These are phyloP conservation scores for Holacanthus passer DNA, from an alignment of 2,113 vertebrate species.

Conservation along the genomic window DNA sequence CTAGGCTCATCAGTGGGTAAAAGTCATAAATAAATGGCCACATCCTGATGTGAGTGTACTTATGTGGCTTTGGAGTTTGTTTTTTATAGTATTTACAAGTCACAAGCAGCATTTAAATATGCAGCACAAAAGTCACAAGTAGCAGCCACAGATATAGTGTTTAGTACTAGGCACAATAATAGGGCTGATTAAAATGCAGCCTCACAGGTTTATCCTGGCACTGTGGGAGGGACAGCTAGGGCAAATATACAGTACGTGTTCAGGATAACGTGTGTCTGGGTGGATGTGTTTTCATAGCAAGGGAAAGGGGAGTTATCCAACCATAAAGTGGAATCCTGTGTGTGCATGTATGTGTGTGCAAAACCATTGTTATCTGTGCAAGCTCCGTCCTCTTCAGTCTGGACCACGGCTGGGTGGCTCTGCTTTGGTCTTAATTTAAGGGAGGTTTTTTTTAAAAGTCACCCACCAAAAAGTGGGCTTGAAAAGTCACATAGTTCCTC, in stretches of 20 bases:
- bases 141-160: constrained; percentile 73
- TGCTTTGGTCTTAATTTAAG: constrained; percentile 19
- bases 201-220: constrained; percentile 69
- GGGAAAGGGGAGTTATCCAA: constrained; percentile 44
- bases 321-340: constrained; percentile 63
- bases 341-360: not conserved
- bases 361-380: constrained; percentile 24
- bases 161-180: constrained; percentile 72
- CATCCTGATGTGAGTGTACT: constrained; percentile 44
- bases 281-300: constrained; percentile 23
- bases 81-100: constrained; percentile 43
- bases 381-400: constrained; percentile 19
- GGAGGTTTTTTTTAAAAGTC: constrained; percentile 29
- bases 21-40: constrained; percentile 29
- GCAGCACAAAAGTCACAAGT: constrained; percentile 73
- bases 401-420: not conserved
- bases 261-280: constrained; percentile 24
- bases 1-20: constrained; percentile 43
- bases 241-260: constrained; percentile 40
- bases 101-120: constrained; percentile 73
- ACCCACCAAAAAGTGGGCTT: constrained; percentile 16
- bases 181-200: constrained; percentile 71
- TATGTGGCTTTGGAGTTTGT: constrained; percentile 30
- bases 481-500: not conserved
- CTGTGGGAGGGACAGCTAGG: constrained; percentile 45